Evolutionary conservation across 1,140 invertebrate species (phyloP), one percentile per base, ranked within the genome.

Genomic region (Leucophenga varia): DNA sequence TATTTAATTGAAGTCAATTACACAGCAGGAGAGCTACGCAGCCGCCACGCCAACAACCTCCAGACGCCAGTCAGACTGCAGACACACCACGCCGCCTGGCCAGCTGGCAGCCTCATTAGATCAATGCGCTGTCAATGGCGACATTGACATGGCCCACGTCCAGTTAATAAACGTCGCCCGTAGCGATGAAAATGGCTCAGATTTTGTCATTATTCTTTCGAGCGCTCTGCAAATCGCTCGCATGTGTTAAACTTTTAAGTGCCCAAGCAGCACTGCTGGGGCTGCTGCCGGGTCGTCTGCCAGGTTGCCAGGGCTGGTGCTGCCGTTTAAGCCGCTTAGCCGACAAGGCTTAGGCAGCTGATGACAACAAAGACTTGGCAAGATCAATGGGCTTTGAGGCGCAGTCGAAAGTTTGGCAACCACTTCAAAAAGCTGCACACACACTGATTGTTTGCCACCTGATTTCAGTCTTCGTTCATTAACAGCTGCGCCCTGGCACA

Each of bases 391-490:
- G 55, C 55, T 61, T 59, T 47, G 25, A 35, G 30, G 28, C 18
- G 32, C 38, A 39, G 22, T 56, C 49, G 54, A 52, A 67, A 63
- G 56, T 67, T 67, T 47, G 20, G 14, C 53, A 47, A 59, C 63
- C 63, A 67, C 63, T 67, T 67, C 59, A 67, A 67, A 25, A 63
- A 61, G 63, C 49, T 39, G 47, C 40, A 57, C n/a, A n/a, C 43
- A 32, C 53, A 20, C 45, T 49, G 49, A 49, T 53, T 64, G 42
- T 51, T 67, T 64, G 61, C 57, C 63, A 64, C 61, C 61, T 61
- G 58, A 41, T 42, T 46, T 37, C 42, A 50, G 52, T 19, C 40
- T 44, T 28, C 18, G 45, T 61, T 65, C 63, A 65, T 65, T 65
- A 67, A 52, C 47, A 49, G 37, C 55, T 37, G 17, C 30, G 37